A percentile compares a stretch with the other conserved stretches of the same genome.
Evolutionary conservation across 2,888 invertebrate genomes (phyloP).

Genomic region (Adelphocoris suturalis): DNA sequence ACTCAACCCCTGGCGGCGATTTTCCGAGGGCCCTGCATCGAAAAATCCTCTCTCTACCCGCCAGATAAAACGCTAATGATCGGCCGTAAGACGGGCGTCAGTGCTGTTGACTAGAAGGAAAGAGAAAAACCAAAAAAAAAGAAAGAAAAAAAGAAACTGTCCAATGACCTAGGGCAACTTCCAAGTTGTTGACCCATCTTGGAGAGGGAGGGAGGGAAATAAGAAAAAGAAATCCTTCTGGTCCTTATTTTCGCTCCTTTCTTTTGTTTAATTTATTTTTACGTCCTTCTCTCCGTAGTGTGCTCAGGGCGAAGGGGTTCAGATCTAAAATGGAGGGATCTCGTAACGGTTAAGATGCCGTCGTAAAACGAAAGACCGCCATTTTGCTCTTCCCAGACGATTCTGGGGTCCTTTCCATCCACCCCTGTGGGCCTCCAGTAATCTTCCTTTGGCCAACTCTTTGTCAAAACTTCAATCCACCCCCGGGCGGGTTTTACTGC

Average conservation of each 20-base stretch:
- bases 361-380: conserved; percentile 56
- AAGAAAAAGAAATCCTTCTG: conserved; percentile 7
- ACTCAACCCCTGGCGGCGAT: conserved; percentile 13
- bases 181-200: conserved; percentile 54
- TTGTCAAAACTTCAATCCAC: conserved; percentile 64
- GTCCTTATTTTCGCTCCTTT: conserved; percentile 33
- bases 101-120: neutral
- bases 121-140: neutral
- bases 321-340: conserved; percentile 39
- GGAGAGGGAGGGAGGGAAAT: neutral
- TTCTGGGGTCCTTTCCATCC: neutral
- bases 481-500: conserved; percentile 51
- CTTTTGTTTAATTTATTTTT: conserved; percentile 64
- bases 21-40: neutral
- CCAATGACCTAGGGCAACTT: conserved; percentile 59
- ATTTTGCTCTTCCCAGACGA: conserved; percentile 18
- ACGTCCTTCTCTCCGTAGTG: conserved; percentile 8
- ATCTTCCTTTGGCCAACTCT: conserved; percentile 40
- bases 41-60: neutral
- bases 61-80: conserved; percentile 32
- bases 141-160: neutral
- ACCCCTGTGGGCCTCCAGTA: neutral
- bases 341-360: conserved; percentile 58
- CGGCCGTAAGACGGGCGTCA: conserved; percentile 17
- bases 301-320: conserved; percentile 21